Conservation (phyloP, 2,797 vertebrate genomes). For the Lagorchestes hirsutus region DNA sequence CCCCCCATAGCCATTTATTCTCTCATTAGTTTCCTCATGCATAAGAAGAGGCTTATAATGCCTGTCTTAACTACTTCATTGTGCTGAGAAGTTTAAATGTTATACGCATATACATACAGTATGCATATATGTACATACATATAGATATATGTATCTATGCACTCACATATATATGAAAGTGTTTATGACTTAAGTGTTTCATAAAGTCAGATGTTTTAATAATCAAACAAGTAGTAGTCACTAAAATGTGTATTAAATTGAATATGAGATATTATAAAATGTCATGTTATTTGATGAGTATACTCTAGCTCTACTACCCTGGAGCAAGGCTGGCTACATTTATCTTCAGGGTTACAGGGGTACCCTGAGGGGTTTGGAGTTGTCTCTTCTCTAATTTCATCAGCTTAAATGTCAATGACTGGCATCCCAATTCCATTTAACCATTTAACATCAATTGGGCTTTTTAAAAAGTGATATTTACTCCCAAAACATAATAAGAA, state of each 20-base stretch:
- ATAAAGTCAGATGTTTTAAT: not conserved
- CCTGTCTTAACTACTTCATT: not conserved
- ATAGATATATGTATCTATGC: too few species aligned
- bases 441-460: not conserved
- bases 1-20: not conserved
- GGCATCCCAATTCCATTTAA: not conserved
- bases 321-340: not conserved
- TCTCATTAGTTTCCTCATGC: not conserved
- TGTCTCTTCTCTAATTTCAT: not conserved
- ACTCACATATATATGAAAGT: not conserved
- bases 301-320: not conserved
- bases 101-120: too few species aligned
- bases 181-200: not conserved
- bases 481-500: not conserved
- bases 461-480: not conserved
- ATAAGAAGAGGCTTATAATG: not conserved
- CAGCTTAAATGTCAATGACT: not conserved
- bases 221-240: not conserved
- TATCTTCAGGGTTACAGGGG: not conserved
- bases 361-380: not conserved
- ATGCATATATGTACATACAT: too few species aligned
- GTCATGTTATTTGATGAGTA: not conserved
- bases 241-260: not conserved
- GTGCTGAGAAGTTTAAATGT: not conserved
- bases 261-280: not conserved